A percentile compares a stretch with the other conserved stretches of the same genome.
Conservation (phyloP, 2,113 vertebrate genomes). For the Chloroceryle aenea region DNA sequence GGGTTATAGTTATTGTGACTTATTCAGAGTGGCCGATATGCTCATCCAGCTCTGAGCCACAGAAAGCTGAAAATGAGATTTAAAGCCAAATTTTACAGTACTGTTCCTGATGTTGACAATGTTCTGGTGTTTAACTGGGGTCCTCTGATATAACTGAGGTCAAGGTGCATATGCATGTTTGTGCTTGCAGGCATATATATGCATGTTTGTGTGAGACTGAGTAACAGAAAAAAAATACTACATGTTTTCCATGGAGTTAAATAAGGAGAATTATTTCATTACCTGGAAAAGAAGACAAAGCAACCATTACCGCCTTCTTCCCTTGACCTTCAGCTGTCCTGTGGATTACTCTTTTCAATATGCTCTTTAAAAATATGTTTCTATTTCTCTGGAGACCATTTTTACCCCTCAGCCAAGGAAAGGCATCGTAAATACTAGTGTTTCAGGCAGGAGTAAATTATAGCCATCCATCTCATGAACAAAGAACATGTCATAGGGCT, state of each 20-base stretch:
- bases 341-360: neutral
- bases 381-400: neutral
- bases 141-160: neutral
- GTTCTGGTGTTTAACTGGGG: neutral
- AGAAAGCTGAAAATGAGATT: neutral
- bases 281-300: neutral
- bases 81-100: neutral
- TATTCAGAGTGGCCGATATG: neutral
- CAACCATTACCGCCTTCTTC: neutral
- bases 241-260: neutral
- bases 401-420: slow-evolving; percentile 44
- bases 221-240: neutral
- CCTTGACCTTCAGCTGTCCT: slow-evolving; percentile 11
- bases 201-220: accelerated
- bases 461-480: slow-evolving; percentile 48
- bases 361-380: neutral
- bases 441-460: slow-evolving; percentile 63
- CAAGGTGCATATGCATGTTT: neutral
- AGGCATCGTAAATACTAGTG: slow-evolving; percentile 8
- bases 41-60: neutral
- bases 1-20: neutral
- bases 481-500: slow-evolving; percentile 3
- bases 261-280: neutral
- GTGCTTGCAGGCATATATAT: neutral
- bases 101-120: neutral